Evolutionary conservation across 2,113 vertebrate species (phyloP), one percentile per base, ranked within the genome.

Genomic region (Tyto alba): DNA sequence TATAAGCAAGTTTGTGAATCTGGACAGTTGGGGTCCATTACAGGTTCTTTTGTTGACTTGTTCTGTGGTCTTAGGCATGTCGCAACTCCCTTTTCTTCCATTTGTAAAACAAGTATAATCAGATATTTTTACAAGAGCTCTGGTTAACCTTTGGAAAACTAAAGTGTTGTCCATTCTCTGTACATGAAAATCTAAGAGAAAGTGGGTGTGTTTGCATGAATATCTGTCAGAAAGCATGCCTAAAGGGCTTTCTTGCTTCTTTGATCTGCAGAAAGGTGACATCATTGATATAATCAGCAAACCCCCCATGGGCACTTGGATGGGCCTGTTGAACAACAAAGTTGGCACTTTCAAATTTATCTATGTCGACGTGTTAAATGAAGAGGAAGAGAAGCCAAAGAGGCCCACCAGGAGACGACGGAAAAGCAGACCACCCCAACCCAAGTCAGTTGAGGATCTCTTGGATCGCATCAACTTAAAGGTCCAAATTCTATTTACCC

Each of bases 291-390:
- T 99, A 91, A 99, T 99, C 97, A 99, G 99, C 96, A 99, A 99
- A 91, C 99, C 99, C 0, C 99, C 99, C n/a, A 99, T 99, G 99
- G 99, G 99, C 23, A 99, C 99, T 7, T 99, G 99, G 99, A 99
- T 99, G 99, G 99, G 99, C 23, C 98, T 99, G 63, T 85, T 99
- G 89, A 99, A 99, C 98, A 99, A 99, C 97, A 99, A 99, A 95
- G 99, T 99, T 30, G 99, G 99, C 88, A 99, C 99, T 6, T 99
- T 99, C 98, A 99, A 99, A 96, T 99, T 99, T 97, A 99, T 99
- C 97, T 99, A 99, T 8, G 99, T 99, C 98, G 99, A 99, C 0
- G 99, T 99, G 76, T 98, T 99, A 76, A 98, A 95, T 9, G 99
- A 99, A 72, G 99, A 99, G 48, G 99, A 99, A 81, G 99, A 99